A percentile compares a stretch with the other conserved stretches of the same genome.
Evolutionary conservation across 2,888 invertebrate species (phyloP).

Genomic region (Drosophila quinaria): DNA sequence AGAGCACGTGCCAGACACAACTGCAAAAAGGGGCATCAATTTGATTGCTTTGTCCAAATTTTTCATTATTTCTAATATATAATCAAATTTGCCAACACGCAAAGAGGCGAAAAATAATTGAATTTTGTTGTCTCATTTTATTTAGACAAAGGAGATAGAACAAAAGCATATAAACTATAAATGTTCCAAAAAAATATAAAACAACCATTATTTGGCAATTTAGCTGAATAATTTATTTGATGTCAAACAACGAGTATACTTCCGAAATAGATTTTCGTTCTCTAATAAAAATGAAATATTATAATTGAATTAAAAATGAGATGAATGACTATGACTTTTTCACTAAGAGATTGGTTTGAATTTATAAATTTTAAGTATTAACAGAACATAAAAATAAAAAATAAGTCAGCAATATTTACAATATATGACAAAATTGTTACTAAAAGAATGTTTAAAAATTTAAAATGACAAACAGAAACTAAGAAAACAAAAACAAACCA

Average conservation of each 20-base stretch:
- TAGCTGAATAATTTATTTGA: background rate
- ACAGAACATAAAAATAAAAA: background rate
- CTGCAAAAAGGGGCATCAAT: slow-evolving; percentile 32
- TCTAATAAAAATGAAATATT: background rate
- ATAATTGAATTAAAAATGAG: background rate
- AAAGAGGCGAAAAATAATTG: slow-evolving; percentile 22
- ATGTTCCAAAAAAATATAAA: background rate
- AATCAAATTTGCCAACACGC: slow-evolving; percentile 45
- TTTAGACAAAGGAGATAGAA: background rate
- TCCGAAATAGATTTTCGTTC: background rate
- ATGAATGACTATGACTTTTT: background rate
- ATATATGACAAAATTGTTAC: background rate
- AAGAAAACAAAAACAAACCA: background rate
- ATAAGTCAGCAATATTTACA: background rate
- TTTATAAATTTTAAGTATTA: background rate
- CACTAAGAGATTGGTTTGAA: background rate
- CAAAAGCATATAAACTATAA: background rate
- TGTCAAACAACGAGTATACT: background rate
- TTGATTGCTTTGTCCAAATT: slow-evolving; percentile 55
- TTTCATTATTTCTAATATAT: slow-evolving; percentile 52
- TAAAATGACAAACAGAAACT: background rate
- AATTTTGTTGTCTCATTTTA: background rate
- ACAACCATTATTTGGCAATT: background rate
- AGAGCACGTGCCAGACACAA: slow-evolving; percentile 67
- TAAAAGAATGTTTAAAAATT: background rate